These are phyloP conservation scores for Villa cingulata DNA, from an alignment of 2,888 invertebrate genomes.

Conservation along the genomic window DNA sequence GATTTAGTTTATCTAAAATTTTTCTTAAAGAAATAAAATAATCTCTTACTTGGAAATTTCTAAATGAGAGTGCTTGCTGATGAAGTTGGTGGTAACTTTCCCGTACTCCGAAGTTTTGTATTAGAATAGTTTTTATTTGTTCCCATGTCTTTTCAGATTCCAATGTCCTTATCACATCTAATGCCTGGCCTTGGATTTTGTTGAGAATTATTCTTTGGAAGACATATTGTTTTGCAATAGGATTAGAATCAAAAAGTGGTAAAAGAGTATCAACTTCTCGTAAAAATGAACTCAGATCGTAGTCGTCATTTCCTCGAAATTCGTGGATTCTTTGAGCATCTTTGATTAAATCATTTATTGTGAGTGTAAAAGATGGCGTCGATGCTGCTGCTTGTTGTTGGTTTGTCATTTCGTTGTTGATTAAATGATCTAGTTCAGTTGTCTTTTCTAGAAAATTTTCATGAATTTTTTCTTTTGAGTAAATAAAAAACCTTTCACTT, in stretches of 20 bases:
- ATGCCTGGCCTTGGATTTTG: conserved; percentile 13
- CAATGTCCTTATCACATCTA: conserved; percentile 12
- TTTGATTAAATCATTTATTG: not conserved
- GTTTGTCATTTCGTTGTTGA: too few species aligned
- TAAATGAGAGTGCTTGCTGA: conserved; percentile 4
- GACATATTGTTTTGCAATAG: conserved; percentile 7
- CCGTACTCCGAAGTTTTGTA: conserved; percentile 13
- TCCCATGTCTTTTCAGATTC: conserved; percentile 9
- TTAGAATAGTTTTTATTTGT: conserved; percentile 8
- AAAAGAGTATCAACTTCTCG: not conserved
- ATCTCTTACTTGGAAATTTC: conserved; percentile 11
- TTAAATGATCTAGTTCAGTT: too few species aligned
- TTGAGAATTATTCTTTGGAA: conserved; percentile 13
- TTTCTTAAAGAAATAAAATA: conserved; percentile 12
- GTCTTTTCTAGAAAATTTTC: too few species aligned
- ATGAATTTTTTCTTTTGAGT: too few species aligned
- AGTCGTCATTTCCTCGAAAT: not conserved
- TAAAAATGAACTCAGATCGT: not conserved
- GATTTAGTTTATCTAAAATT: conserved; percentile 13
- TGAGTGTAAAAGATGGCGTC: too few species aligned
- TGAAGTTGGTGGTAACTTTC: conserved; percentile 11
- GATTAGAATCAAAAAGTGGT: not conserved
- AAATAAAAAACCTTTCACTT: too few species aligned
- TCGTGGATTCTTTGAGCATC: not conserved
- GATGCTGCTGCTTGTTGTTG: too few species aligned